Conservation (phyloP, 2,797 vertebrate species). For the Sebastes matsubarae region DNA sequence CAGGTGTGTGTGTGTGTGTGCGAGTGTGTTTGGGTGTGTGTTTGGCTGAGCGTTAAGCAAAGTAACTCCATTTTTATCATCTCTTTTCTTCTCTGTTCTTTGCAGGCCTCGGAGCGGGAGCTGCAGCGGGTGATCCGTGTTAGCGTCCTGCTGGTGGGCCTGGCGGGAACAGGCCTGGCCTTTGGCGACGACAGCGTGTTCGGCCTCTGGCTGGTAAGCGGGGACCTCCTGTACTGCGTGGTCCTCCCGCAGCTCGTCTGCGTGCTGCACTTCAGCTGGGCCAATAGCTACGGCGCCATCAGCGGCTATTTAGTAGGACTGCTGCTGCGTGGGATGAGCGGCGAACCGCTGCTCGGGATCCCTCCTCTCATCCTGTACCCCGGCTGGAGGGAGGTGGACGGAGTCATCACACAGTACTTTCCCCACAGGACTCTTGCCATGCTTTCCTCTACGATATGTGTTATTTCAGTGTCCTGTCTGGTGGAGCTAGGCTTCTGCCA, state of each 20-base stretch:
- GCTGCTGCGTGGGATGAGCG: slow-evolving; percentile 74
- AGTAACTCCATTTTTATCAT: not conserved
- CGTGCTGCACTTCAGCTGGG: slow-evolving; percentile 64
- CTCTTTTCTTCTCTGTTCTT: not conserved
- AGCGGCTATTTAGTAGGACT: slow-evolving; percentile 68
- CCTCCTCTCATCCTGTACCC: slow-evolving; percentile 71
- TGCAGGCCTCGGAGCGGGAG: slow-evolving; percentile 79
- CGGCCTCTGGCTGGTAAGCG: slow-evolving; percentile 76
- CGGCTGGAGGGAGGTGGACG: slow-evolving; percentile 62
- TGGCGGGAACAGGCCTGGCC: slow-evolving; percentile 68
- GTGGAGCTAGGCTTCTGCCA: slow-evolving; percentile 65
- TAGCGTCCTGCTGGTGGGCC: slow-evolving; percentile 76
- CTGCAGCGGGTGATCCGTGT: slow-evolving; percentile 76
- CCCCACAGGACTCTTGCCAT: slow-evolving; percentile 81
- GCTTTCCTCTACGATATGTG: slow-evolving; percentile 63
- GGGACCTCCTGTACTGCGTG: slow-evolving; percentile 79
- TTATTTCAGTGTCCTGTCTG: slow-evolving; percentile 68
- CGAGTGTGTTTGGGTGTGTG: not conserved
- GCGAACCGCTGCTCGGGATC: slow-evolving; percentile 76
- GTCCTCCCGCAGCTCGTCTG: slow-evolving; percentile 83
- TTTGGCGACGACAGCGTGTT: slow-evolving; percentile 75
- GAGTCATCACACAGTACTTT: slow-evolving; percentile 74
- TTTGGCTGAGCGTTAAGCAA: not conserved
- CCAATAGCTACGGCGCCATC: slow-evolving; percentile 78
- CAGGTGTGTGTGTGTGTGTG: slow-evolving; percentile 46